Conservation (phyloP, 2,797 vertebrate genomes). For the Schizopygopsis malacanthus region DNA sequence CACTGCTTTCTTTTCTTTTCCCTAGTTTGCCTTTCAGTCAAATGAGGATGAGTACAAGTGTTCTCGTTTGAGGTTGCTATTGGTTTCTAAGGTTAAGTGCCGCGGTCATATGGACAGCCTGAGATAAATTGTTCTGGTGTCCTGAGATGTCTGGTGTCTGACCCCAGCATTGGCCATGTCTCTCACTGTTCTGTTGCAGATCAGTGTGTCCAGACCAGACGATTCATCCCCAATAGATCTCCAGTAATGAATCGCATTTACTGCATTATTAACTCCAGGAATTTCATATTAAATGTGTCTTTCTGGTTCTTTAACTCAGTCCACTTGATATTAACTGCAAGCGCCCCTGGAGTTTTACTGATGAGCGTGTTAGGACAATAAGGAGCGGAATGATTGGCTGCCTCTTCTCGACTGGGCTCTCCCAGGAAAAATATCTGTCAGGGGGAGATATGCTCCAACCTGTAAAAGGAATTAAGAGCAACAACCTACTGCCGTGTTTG, state of each 20-base stretch:
- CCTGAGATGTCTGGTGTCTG: slow-evolving; percentile 10
- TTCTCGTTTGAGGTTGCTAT: neutral
- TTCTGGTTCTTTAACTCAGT: slow-evolving; percentile 9
- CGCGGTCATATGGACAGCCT: neutral
- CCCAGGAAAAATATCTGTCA: slow-evolving; percentile 28
- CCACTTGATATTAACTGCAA: slow-evolving; percentile 23
- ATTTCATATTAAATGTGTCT: slow-evolving; percentile 39
- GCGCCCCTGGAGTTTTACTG: slow-evolving; percentile 21
- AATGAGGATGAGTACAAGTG: slow-evolving; percentile 2
- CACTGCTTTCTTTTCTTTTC: neutral
- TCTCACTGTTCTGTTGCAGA: neutral
- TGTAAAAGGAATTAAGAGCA: slow-evolving; percentile 80
- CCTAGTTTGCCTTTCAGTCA: neutral
- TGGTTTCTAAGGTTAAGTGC: neutral
- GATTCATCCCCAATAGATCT: slow-evolving; percentile 10
- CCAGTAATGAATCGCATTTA: slow-evolving; percentile 34
- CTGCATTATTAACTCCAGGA: slow-evolving; percentile 36
- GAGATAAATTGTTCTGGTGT: slow-evolving; percentile 8
- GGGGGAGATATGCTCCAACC: slow-evolving; percentile 73
- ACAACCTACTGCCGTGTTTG: slow-evolving; percentile 69
- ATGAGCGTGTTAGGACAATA: slow-evolving; percentile 60
- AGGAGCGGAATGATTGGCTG: slow-evolving; percentile 43
- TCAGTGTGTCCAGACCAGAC: slow-evolving; percentile 24
- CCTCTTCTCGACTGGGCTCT: slow-evolving; percentile 13
- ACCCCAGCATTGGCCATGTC: neutral